Conservation (phyloP, 2,888 invertebrate species). For the Oxystoma pomonae region DNA sequence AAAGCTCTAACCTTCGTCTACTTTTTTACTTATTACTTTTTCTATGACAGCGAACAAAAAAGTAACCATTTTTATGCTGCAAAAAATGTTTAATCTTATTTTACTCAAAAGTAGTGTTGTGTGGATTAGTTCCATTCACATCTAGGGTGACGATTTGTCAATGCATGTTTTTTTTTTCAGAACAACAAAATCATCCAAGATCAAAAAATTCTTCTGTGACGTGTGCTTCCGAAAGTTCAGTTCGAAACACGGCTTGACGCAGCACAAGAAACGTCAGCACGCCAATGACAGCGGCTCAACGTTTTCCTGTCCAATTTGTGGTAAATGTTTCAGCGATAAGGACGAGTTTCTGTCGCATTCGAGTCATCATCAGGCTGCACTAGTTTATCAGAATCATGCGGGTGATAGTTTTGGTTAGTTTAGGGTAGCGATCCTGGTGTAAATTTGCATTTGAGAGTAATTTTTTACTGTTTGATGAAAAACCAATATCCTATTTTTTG, state of each 20-base stretch:
- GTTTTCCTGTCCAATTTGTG: slow-evolving; percentile 76
- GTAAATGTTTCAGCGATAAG: slow-evolving; percentile 83
- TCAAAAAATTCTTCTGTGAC: slow-evolving; percentile 53
- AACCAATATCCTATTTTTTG: no score
- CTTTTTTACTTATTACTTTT: no score
- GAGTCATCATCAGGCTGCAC: not conserved
- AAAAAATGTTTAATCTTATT: no score
- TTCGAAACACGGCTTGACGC: slow-evolving; percentile 75
- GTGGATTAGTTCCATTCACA: no score
- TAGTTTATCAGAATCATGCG: not conserved
- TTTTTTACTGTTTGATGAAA: no score
- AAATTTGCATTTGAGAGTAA: no score
- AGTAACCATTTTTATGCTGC: no score
- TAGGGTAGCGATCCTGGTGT: no score
- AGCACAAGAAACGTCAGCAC: slow-evolving; percentile 76
- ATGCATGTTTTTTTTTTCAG: not conserved
- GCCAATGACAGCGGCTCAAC: slow-evolving; percentile 76
- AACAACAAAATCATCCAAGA: slow-evolving; percentile 14
- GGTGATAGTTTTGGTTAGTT: not conserved
- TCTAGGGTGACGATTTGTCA: no score
- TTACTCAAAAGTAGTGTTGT: no score
- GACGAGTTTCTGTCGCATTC: slow-evolving; percentile 74
- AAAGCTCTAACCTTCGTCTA: no score
- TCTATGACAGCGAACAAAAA: no score
- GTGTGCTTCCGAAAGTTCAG: slow-evolving; percentile 81